Base-by-base conservation (phyloP, 53 echinoderm and acorn worm species). In the Glandiceps talaboti region DNA sequence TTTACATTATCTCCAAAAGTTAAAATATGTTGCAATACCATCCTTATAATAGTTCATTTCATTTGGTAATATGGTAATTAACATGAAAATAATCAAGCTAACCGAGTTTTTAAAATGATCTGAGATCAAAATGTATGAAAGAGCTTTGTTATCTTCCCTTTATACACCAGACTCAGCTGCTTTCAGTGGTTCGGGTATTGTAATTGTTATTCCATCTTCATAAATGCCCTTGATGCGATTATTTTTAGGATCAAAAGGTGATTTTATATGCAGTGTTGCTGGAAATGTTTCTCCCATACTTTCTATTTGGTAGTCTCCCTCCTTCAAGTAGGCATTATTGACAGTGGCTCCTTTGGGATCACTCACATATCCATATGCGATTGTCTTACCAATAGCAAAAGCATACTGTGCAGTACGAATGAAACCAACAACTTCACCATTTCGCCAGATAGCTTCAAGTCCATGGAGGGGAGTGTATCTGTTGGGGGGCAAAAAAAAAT, bases 171-270 rank as follows among this genome's bases (percentile, higher is more conserved):
- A n/a, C n/a, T n/a, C n/a, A n/a, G n/a, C n/a, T n/a, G 64, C 64
- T 45, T 45, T 20, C 64, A 12, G 64, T 12, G 64, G 64, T 20
- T 45, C 64, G 20, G 64, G 64, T 45, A 45, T 45, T 12, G 20
- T 20, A 6, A 45, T 20, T 12, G 64, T 12, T 6, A 45, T 20
- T 12, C 6, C 64, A 20, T 45, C 64, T 12, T 45, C 64, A 45
- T 94, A 94, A 27, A 88, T 79, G 27, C 96, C 96, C 82, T 92
- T 88, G 0, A 96, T 32, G 33, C 92, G 80, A 6, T 88, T 84
- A 81, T 96, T 90, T 75, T 81, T 84, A 1, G 96, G 91, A 77
- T 96, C 96, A 85, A 96, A 96, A 0, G 92, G 96, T 1, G 85
- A 85, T 77, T 90, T 96, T 73, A 96, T 74, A 75, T 96, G 96